Evolutionary conservation across 2,888 invertebrate genomes (phyloP).

Genomic region (Osedax fenrisi): DNA sequence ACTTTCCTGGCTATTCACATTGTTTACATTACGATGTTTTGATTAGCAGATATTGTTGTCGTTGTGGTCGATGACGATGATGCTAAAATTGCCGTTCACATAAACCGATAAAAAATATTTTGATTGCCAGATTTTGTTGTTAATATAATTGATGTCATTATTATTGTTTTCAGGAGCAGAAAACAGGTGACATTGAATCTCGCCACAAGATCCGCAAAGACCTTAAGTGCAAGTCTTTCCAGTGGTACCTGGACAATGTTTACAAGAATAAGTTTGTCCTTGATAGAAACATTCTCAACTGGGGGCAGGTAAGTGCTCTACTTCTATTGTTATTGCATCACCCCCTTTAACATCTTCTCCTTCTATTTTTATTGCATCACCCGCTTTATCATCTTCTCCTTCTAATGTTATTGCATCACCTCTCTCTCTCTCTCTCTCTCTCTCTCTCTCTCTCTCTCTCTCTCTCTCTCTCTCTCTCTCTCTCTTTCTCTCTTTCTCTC

Average conservation of each 20-base stretch:
- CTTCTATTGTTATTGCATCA: neutral
- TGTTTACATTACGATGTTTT: too few species aligned
- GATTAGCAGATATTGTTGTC: too few species aligned
- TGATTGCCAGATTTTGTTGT: too few species aligned
- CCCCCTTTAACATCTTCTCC: neutral
- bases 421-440: neutral
- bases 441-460: neutral
- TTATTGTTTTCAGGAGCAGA: conserved; percentile 14
- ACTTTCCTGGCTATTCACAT: too few species aligned
- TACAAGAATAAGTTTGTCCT: conserved; percentile 79
- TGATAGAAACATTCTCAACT: conserved; percentile 64
- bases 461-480: conserved; percentile 3
- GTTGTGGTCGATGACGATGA: too few species aligned
- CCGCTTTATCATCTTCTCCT: neutral
- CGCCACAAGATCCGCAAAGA: conserved; percentile 66
- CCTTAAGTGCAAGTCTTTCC: conserved; percentile 71
- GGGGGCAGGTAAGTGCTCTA: conserved; percentile 53
- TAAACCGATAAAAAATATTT: too few species aligned
- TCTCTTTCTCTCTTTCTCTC: neutral
- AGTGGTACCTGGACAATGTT: conserved; percentile 77
- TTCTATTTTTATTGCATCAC: neutral
- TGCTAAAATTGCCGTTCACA: neutral
- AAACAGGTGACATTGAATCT: conserved; percentile 67
- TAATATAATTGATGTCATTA: too few species aligned
- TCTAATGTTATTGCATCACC: neutral